Percentiles rank a stretch among this genome's conserved stretches.
Evolutionary conservation across 2,113 vertebrate genomes (phyloP).

Genomic region (Ellobius talpinus): DNA sequence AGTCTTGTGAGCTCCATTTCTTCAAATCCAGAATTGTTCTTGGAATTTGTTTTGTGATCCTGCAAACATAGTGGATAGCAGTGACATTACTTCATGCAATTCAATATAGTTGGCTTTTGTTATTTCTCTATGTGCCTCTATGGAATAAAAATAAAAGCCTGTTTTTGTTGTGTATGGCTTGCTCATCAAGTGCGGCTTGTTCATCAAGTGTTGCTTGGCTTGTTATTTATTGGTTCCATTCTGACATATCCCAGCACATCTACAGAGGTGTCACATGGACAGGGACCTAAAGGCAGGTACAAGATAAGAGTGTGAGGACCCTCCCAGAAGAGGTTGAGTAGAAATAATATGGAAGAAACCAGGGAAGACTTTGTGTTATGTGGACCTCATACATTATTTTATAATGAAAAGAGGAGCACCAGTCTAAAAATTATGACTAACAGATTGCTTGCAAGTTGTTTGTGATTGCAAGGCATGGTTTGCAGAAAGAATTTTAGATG

Average conservation of each 20-base stretch:
- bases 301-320: background rate
- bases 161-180: background rate
- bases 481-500: background rate
- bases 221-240: background rate
- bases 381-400: background rate
- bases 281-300: background rate
- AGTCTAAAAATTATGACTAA: background rate
- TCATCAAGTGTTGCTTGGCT: background rate
- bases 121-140: background rate
- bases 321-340: background rate
- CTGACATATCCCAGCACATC: background rate
- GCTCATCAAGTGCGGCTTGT: background rate
- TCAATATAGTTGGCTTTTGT: background rate
- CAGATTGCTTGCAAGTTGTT: background rate
- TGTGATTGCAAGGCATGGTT: background rate
- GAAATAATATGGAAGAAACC: background rate
- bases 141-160: background rate
- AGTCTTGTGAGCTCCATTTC: background rate
- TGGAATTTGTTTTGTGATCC: background rate
- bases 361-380: background rate
- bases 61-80: background rate
- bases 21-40: background rate
- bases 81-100: background rate
- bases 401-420: background rate
- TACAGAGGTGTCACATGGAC: background rate